These are phyloP conservation scores for Brenthis daphne DNA, from an alignment of 2,888 invertebrate genomes.

Conservation along the genomic window DNA sequence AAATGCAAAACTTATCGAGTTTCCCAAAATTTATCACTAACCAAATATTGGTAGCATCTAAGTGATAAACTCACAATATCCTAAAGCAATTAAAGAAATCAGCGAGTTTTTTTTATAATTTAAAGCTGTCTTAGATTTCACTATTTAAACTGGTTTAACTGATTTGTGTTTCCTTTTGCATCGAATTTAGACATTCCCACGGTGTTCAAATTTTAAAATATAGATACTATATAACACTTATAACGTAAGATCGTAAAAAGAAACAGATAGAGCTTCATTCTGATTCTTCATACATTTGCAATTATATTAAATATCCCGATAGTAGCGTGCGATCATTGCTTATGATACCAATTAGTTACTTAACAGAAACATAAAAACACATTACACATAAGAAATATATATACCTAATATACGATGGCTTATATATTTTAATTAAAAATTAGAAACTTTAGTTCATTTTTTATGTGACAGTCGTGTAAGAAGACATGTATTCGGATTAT, in stretches of 20 bases:
- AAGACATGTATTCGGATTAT: constrained; percentile 69
- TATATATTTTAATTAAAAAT: neutral
- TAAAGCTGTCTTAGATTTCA: constrained; percentile 43
- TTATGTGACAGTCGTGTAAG: constrained; percentile 44
- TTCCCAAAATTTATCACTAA: constrained; percentile 31
- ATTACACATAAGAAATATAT: too few relatives aligned
- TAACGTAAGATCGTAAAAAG: constrained; percentile 26
- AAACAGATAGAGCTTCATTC: neutral
- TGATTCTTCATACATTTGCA: neutral
- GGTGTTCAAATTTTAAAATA: constrained; percentile 33
- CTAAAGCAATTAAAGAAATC: constrained; percentile 45
- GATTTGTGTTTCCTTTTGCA: constrained; percentile 49
- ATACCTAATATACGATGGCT: neutral
- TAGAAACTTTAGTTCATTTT: constrained; percentile 14
- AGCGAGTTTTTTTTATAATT: constrained; percentile 33
- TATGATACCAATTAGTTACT: neutral
- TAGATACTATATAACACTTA: constrained; percentile 34
- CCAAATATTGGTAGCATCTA: constrained; percentile 18
- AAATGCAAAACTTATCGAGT: constrained; percentile 27
- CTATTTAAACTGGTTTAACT: constrained; percentile 52
- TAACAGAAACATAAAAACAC: neutral
- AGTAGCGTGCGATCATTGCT: neutral
- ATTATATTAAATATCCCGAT: neutral
- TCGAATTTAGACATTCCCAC: constrained; percentile 51
- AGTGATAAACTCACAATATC: constrained; percentile 34